Percentiles rank a stretch among this genome's conserved stretches.
phyloP scores from a whole-genome alignment of 64 coral and sea anemone genomes.

The Platygyra sinensis region DNA sequence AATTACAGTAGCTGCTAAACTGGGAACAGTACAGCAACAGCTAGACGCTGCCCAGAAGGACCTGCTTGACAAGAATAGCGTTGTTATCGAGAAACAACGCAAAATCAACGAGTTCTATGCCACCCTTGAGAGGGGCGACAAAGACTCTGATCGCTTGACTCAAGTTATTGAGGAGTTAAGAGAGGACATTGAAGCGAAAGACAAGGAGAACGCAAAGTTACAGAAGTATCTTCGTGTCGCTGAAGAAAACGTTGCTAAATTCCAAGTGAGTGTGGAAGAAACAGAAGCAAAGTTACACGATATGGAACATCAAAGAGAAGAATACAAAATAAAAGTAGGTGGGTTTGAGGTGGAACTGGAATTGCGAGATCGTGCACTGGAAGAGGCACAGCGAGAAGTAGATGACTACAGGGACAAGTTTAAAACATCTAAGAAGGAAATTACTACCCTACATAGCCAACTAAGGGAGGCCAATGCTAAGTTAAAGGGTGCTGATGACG shows the following conservation, averaged over 20 bases:
- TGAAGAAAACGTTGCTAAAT: neutral
- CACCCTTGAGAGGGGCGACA: conserved; percentile 64
- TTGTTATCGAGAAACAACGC: conserved; percentile 62
- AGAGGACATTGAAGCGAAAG: conserved; percentile 15
- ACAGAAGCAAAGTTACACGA: conserved; percentile 42
- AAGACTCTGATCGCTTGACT: conserved; percentile 68
- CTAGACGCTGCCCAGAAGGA: conserved; percentile 49
- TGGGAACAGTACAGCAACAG: conserved; percentile 57
- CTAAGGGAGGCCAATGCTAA: conserved; percentile 72
- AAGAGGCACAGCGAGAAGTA: conserved; percentile 55
- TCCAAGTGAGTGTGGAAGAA: conserved; percentile 42
- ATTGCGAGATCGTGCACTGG: conserved; percentile 30
- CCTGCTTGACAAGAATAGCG: conserved; percentile 67
- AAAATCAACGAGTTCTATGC: conserved; percentile 72
- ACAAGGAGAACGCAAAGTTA: conserved; percentile 14
- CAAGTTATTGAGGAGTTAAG: conserved; percentile 26
- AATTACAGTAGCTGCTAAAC: conserved; percentile 20
- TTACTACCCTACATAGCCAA: conserved; percentile 24
- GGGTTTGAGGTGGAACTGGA: neutral
- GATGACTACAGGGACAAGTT: conserved; percentile 44
- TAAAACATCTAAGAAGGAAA: conserved; percentile 71
- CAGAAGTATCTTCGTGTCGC: neutral
- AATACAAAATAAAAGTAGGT: conserved; percentile 36
- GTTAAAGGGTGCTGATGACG: conserved; percentile 63
- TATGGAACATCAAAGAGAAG: conserved; percentile 56